phyloP scores from a whole-genome alignment of 2,113 vertebrate species.

The Accipiter virgatus region DNA sequence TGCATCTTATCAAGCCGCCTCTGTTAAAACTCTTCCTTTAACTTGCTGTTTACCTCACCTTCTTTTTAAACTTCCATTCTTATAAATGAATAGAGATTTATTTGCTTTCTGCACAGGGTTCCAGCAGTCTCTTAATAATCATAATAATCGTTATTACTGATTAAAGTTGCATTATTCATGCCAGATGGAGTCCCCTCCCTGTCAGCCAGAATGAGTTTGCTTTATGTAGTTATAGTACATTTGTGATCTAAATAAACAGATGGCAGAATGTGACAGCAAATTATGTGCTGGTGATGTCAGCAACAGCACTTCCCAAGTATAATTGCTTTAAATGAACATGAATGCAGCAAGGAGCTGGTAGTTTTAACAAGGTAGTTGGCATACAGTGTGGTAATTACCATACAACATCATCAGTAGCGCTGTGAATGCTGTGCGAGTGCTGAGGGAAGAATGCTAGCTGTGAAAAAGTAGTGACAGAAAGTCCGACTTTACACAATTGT shows the following conservation, averaged over 20 bases:
- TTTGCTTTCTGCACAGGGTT: slow-evolving; percentile 65
- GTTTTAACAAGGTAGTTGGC: slow-evolving; percentile 36
- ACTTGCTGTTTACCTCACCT: slow-evolving; percentile 23
- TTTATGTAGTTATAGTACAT: slow-evolving; percentile 69
- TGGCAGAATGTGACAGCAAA: slow-evolving; percentile 71
- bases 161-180: slow-evolving; percentile 77
- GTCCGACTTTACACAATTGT: rapidly evolving
- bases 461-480: neutral
- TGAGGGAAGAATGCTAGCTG: neutral
- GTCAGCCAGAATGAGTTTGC: slow-evolving; percentile 68
- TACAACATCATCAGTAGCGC: neutral
- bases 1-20: neutral
- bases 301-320: slow-evolving; percentile 38
- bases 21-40: slow-evolving; percentile 22
- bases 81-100: slow-evolving; percentile 63
- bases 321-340: slow-evolving; percentile 73
- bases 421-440: neutral
- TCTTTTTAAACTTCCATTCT: slow-evolving; percentile 51
- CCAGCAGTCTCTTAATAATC: slow-evolving; percentile 75
- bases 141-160: slow-evolving; percentile 78
- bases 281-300: slow-evolving; percentile 69
- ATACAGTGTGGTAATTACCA: neutral
- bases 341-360: slow-evolving; percentile 3
- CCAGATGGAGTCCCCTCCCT: slow-evolving; percentile 75
- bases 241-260: slow-evolving; percentile 78